These are phyloP conservation scores for Caenorhabditis afra DNA, from an alignment of 2,888 invertebrate species.

Conservation along the genomic window DNA sequence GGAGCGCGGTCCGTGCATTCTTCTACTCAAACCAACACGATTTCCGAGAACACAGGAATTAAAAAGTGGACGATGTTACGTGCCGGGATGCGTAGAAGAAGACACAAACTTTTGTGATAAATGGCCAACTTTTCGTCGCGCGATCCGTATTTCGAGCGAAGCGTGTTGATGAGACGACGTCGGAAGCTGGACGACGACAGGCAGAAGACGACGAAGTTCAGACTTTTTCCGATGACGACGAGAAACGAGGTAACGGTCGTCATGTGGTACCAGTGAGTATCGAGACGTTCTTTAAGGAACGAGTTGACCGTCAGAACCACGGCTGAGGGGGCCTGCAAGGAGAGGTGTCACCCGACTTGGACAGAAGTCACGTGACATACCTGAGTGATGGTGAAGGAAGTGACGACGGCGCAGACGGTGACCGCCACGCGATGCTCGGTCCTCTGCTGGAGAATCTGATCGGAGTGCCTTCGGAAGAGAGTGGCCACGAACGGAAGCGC, in stretches of 20 bases:
- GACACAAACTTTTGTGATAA: constrained; percentile 16
- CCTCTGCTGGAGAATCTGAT: constrained; percentile 70
- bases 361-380: constrained; percentile 21
- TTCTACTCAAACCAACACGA: too few relatives aligned
- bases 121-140: constrained; percentile 49
- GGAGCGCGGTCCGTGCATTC: too few relatives aligned
- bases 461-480: constrained; percentile 66
- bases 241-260: constrained; percentile 67
- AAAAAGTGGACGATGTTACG: too few relatives aligned
- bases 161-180: constrained; percentile 63
- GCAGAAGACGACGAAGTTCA: constrained; percentile 76
- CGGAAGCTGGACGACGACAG: constrained; percentile 72
- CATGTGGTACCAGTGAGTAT: constrained; percentile 56
- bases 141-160: constrained; percentile 61
- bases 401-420: constrained; percentile 76
- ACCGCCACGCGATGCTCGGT: constrained; percentile 76
- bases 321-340: constrained; percentile 69
- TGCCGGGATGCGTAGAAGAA: background rate
- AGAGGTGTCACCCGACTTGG: too few relatives aligned
- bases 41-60: too few relatives aligned
- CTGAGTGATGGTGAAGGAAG: constrained; percentile 77
- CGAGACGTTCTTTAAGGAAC: constrained; percentile 38
- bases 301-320: constrained; percentile 71
- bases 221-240: constrained; percentile 75
- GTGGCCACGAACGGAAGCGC: constrained; percentile 65